phyloP scores from a whole-genome alignment of 1,140 invertebrate genomes.

The Anastrepha ludens region DNA sequence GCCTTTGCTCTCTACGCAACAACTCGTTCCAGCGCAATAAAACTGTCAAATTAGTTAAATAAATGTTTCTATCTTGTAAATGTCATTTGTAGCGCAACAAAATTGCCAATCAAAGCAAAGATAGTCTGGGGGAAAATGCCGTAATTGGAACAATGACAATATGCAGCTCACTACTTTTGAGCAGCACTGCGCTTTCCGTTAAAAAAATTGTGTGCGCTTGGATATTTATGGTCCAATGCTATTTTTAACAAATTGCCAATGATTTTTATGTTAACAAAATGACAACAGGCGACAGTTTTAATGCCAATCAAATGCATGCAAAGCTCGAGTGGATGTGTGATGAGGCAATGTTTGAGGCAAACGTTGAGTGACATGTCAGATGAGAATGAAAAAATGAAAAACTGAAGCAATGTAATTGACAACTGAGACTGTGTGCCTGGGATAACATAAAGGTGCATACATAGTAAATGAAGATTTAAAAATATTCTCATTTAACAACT shows the following conservation, averaged over 20 bases:
- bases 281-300: constrained; percentile 8
- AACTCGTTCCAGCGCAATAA: background rate
- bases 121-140: background rate
- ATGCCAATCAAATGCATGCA: constrained; percentile 22
- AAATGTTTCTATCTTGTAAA: constrained; percentile 42
- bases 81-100: constrained; percentile 6
- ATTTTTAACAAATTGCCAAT: constrained; percentile 43
- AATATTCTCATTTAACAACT: too few relatives aligned
- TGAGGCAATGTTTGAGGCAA: background rate
- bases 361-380: background rate
- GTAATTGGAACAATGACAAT: background rate
- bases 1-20: background rate
- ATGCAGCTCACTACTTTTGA: background rate
- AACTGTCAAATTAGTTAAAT: constrained; percentile 21
- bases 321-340: background rate
- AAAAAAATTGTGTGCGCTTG: background rate
- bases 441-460: too few relatives aligned
- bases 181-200: background rate
- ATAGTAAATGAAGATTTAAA: too few relatives aligned
- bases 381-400: background rate
- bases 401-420: too few relatives aligned
- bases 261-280: constrained; percentile 32
- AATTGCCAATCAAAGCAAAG: background rate
- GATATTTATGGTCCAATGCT: constrained; percentile 20
- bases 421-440: too few relatives aligned